Percentiles rank a stretch among this genome's conserved stretches.
These are phyloP conservation scores for Phanerotoma sp. DNA, from an alignment of 2,888 invertebrate species.

Conservation along the genomic window DNA sequence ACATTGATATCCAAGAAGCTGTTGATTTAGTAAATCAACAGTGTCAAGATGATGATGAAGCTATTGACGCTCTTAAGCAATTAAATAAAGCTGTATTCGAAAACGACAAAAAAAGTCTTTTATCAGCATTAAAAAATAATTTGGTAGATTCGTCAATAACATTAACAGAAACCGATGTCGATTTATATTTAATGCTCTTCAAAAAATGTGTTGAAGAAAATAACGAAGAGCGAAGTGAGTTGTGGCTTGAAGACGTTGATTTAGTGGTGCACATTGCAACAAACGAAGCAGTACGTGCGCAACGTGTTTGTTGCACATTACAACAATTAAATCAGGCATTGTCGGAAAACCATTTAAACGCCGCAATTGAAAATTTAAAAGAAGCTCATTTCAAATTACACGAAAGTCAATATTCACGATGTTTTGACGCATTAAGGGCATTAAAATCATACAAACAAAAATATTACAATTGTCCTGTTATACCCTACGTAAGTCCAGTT, in stretches of 20 bases:
- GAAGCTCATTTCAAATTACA: constrained; percentile 37
- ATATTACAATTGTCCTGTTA: constrained; percentile 39
- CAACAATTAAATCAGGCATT: constrained; percentile 45
- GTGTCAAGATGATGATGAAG: constrained; percentile 62
- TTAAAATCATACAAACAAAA: constrained; percentile 29
- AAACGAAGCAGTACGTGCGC: constrained; percentile 57
- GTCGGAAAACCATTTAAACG: constrained; percentile 37
- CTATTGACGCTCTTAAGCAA: constrained; percentile 59
- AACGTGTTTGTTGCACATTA: constrained; percentile 47
- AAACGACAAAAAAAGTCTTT: constrained; percentile 60
- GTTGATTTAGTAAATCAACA: constrained; percentile 68
- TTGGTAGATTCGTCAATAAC: constrained; percentile 57
- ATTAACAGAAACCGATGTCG: constrained; percentile 59
- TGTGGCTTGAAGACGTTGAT: constrained; percentile 65
- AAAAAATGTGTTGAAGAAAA: constrained; percentile 60
- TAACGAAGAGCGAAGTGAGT: constrained; percentile 59
- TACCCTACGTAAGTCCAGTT: constrained; percentile 41
- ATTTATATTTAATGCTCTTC: constrained; percentile 61
- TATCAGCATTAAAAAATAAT: constrained; percentile 59
- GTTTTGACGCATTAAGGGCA: constrained; percentile 39
- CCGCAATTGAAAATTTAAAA: constrained; percentile 42
- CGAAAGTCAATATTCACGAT: constrained; percentile 37
- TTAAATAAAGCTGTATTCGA: constrained; percentile 65
- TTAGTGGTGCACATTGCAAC: constrained; percentile 55
- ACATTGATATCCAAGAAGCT: constrained; percentile 68